Conservation (phyloP, 2,888 invertebrate species). For the Homarus gammarus region DNA sequence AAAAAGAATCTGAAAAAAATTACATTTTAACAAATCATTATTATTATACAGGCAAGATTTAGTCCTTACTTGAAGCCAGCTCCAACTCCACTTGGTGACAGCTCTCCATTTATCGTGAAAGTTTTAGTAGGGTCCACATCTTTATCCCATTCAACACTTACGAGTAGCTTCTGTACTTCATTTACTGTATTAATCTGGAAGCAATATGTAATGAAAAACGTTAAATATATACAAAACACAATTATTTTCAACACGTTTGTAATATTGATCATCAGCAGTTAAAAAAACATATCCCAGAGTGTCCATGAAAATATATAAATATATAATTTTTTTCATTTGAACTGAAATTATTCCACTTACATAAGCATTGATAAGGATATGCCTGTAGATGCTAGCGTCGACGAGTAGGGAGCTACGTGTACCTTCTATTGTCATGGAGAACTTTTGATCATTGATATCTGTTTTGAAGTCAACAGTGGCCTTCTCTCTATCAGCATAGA, state of each 20-base stretch:
- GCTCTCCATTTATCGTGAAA: conserved; percentile 28
- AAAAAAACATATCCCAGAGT: too few relatives aligned
- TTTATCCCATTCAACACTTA: conserved; percentile 62
- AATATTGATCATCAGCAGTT: too few relatives aligned
- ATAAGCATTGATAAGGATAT: conserved; percentile 52
- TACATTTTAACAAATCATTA: too few relatives aligned
- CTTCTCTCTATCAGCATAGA: conserved; percentile 48
- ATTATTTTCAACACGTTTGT: too few relatives aligned
- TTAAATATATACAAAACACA: too few relatives aligned
- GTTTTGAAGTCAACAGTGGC: conserved; percentile 39
- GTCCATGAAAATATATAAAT: too few relatives aligned
- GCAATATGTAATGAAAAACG: too few relatives aligned
- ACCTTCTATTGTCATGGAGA: conserved; percentile 34
- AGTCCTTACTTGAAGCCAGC: conserved; percentile 40
- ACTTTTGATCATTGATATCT: conserved; percentile 14
- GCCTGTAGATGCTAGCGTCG: conserved; percentile 61
- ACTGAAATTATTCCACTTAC: conserved; percentile 48
- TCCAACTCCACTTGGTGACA: conserved; percentile 4
- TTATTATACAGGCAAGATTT: too few relatives aligned
- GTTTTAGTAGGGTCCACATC: conserved; percentile 35
- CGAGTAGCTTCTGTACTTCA: not conserved
- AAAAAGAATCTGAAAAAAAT: too few relatives aligned
- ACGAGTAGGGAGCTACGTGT: conserved; percentile 41
- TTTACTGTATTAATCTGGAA: conserved; percentile 14
- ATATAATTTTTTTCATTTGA: too few relatives aligned